Conservation (phyloP, 2,113 vertebrate genomes). For the Corydoras maculifer region DNA sequence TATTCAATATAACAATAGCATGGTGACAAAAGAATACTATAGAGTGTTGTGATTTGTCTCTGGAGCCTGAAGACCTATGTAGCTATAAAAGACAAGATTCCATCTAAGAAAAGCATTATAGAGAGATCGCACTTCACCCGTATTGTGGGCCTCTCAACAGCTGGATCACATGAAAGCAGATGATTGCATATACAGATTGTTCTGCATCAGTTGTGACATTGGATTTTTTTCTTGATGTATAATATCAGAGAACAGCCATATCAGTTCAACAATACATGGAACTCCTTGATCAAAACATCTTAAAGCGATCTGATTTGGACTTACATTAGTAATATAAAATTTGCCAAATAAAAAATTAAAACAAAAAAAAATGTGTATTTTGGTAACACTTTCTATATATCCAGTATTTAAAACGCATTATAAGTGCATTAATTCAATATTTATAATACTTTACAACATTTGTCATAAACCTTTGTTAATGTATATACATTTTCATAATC, state of each 20-base stretch:
- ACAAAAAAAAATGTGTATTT: too few species aligned
- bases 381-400: too few species aligned
- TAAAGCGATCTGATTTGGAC: too few species aligned
- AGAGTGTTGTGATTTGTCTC: slow-evolving; percentile 34
- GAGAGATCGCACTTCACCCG: slow-evolving; percentile 24
- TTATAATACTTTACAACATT: too few species aligned
- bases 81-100: slow-evolving; percentile 32
- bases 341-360: too few species aligned
- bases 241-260: slow-evolving; percentile 19
- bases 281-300: too few species aligned
- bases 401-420: too few species aligned
- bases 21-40: slow-evolving; percentile 38
- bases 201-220: slow-evolving; percentile 31
- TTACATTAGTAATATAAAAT: too few species aligned
- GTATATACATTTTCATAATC: too few species aligned
- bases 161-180: slow-evolving; percentile 35
- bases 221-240: slow-evolving; percentile 33
- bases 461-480: too few species aligned
- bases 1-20: slow-evolving; percentile 34
- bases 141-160: slow-evolving; percentile 26
- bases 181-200: slow-evolving; percentile 48
- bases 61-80: slow-evolving; percentile 13
- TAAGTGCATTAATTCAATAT: too few species aligned
- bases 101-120: slow-evolving; percentile 26
- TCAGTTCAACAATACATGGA: not conserved